Conservation (phyloP, 2,888 invertebrate species). For the Ypsolopha sequella region DNA sequence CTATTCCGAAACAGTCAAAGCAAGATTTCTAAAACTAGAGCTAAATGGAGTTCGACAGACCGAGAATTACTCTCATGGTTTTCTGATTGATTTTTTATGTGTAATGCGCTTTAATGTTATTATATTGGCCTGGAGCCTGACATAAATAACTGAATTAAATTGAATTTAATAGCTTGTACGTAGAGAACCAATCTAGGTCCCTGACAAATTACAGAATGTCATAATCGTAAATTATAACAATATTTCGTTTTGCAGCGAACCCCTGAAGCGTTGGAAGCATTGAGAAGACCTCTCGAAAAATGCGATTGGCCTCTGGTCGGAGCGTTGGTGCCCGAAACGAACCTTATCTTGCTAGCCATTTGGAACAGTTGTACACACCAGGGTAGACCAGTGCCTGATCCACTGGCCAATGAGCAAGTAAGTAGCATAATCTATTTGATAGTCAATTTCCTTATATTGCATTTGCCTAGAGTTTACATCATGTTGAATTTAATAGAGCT, state of each 20-base stretch:
- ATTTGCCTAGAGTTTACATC: too few species aligned
- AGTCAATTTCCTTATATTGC: too few species aligned
- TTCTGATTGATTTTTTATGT: background rate
- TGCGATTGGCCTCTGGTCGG: constrained; percentile 53
- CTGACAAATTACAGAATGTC: background rate
- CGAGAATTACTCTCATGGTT: too few species aligned
- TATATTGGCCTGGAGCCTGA: background rate
- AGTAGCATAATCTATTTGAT: background rate
- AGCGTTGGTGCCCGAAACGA: constrained; percentile 43
- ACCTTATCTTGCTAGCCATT: constrained; percentile 48
- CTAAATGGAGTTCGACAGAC: too few species aligned
- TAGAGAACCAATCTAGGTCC: too few species aligned
- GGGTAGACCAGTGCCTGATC: constrained; percentile 22
- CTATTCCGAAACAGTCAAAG: too few species aligned
- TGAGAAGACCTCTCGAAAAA: constrained; percentile 26
- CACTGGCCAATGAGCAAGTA: constrained; percentile 36
- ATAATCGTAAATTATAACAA: background rate
- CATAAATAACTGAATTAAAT: too few species aligned
- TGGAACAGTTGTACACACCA: constrained; percentile 29
- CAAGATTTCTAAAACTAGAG: too few species aligned
- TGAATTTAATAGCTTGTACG: too few species aligned
- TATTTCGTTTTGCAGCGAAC: constrained; percentile 27
- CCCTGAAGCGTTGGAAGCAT: constrained; percentile 26
- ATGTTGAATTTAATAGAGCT: too few species aligned
- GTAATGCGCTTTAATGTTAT: background rate